Conservation (phyloP, 2,888 invertebrate genomes). For the Autographa gamma region DNA sequence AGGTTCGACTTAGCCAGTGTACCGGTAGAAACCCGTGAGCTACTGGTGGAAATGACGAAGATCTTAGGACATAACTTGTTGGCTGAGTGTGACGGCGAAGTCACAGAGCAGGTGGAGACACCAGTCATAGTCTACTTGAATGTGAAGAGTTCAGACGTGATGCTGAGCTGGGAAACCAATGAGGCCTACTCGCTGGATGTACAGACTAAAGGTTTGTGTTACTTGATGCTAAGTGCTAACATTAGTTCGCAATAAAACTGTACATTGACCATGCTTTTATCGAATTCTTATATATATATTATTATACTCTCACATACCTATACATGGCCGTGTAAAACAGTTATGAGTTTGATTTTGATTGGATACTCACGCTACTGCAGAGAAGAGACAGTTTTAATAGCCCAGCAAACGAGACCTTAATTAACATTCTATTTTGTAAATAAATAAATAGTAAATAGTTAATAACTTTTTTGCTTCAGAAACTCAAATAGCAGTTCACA, state of each 20-base stretch:
- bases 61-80: conserved; percentile 88
- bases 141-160: conserved; percentile 82
- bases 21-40: conserved; percentile 81
- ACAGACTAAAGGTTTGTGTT: conserved; percentile 84
- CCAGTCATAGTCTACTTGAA: conserved; percentile 89
- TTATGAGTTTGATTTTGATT: too few species aligned
- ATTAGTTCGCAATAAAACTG: background rate
- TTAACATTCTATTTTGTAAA: too few species aligned
- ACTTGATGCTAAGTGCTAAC: background rate
- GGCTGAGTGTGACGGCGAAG: conserved; percentile 88
- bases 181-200: conserved; percentile 91
- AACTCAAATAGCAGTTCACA: conserved; percentile 84
- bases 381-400: too few species aligned
- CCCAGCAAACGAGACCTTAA: too few species aligned
- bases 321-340: too few species aligned
- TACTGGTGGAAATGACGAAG: conserved; percentile 87
- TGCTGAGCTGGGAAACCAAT: conserved; percentile 91
- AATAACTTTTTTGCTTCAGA: conserved; percentile 80
- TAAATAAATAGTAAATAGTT: too few species aligned
- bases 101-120: conserved; percentile 80
- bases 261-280: too few species aligned
- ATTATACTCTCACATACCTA: too few species aligned
- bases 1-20: conserved; percentile 88
- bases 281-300: too few species aligned
- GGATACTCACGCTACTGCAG: too few species aligned